Percentiles rank a stretch among this genome's conserved stretches.
phyloP scores from a whole-genome alignment of 1,140 invertebrate genomes.

The Drosophila murphyi region DNA sequence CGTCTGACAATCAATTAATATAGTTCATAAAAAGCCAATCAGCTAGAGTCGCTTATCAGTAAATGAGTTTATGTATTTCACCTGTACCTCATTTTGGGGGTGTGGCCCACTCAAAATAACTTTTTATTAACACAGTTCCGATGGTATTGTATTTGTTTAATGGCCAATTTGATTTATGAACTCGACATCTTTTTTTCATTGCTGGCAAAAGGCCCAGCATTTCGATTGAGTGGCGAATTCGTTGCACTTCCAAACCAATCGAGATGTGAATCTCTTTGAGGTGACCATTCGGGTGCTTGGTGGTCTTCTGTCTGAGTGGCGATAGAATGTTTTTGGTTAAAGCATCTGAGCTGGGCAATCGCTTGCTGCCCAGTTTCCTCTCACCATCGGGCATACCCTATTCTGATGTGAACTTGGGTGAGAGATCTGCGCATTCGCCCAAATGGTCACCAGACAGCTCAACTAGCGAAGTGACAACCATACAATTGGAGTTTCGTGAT shows the following conservation, averaged over 20 bases:
- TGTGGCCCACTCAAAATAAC: conserved; percentile 15
- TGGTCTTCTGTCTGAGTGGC: conserved; percentile 92
- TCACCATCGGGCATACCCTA: conserved; percentile 94
- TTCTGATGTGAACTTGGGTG: conserved; percentile 96
- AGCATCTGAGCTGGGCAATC: conserved; percentile 92
- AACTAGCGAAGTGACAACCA: conserved; percentile 96
- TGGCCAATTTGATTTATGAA: conserved; percentile 28
- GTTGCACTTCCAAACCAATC: conserved; percentile 91
- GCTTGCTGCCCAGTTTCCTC: conserved; percentile 93
- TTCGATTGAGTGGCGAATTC: conserved; percentile 92
- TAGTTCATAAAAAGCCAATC: conserved; percentile 6
- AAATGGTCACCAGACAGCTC: conserved; percentile 97
- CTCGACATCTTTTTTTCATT: conserved; percentile 1
- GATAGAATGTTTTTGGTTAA: conserved; percentile 95
- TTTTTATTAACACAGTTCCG: conserved; percentile 1
- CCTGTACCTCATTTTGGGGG: conserved; percentile 7
- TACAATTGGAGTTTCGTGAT: conserved; percentile 97
- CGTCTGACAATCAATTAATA: conserved; percentile 23
- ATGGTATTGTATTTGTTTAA: neutral
- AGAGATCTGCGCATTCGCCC: conserved; percentile 92
- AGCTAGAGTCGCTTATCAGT: conserved; percentile 17
- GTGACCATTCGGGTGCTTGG: conserved; percentile 97
- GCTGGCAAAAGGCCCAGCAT: conserved; percentile 62
- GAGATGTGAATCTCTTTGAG: conserved; percentile 98
- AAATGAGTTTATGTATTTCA: conserved; percentile 10